Evolutionary conservation across 2,113 vertebrate genomes (phyloP), one percentile per base, ranked within the genome.

Genomic region (Serilophus lunatus): DNA sequence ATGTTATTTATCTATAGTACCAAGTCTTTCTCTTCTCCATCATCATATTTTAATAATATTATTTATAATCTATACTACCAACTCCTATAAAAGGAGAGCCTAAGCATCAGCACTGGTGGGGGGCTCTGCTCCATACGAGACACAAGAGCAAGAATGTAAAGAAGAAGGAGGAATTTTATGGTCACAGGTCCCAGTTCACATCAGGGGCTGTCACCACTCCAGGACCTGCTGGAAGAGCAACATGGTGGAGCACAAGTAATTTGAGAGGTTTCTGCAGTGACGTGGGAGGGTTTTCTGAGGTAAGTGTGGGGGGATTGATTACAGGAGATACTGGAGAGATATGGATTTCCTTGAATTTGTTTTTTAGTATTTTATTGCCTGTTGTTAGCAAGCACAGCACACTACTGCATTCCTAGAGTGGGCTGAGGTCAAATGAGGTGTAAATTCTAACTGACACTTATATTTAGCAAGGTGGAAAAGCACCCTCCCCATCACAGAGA

Each of bases 11-110:
- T 53, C 45, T 82, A 18, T 60, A 25, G 24, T 76, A 35, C 29
- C 45, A 60, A 68, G 18, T 47, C 19, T 3, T 33, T 14, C 7
- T 88, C 60, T 0, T 31, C 18, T 3, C 66, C 29, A 1, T n/a
- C 15, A 29, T 12, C 5, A 13, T 31, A 42, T 76, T 82, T 69
- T 35, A 54, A 42, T 10, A 42, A 22, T 31, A 16, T 33, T 49
- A 26, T 82, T 47, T 63, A 33, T 42, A 49, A 35, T 33, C 14
- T 49, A 7, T 14, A 49, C n/a, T 23, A 49, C 10, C 63, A 69
- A 2, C n/a, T 54, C 49, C 71, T 26, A 8, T 42, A 18, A 69
- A 76, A 63, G 40, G 38, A 85, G 26, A 54, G 14, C 15, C 75
- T 18, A 22, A 5, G 25, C 45, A 36, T n/a, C 54, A 87, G 84